These are phyloP conservation scores for Tetrao urogallus DNA, from an alignment of 2,113 vertebrate species.

Conservation along the genomic window DNA sequence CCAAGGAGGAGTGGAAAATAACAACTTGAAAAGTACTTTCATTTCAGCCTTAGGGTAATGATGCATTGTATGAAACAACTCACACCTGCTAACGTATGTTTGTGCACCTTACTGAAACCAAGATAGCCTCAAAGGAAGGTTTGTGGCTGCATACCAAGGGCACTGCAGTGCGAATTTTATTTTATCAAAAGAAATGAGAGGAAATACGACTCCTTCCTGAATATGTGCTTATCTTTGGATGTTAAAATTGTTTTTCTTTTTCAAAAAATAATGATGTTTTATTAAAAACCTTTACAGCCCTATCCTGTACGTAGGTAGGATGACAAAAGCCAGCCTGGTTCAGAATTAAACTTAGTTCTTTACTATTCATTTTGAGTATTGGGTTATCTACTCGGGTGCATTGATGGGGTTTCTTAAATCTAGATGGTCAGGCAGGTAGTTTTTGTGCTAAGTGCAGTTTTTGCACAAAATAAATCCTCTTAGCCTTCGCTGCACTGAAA, in stretches of 20 bases:
- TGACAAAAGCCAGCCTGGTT: background rate
- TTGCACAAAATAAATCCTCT: background rate
- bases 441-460: background rate
- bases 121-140: background rate
- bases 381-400: background rate
- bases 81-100: background rate
- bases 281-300: background rate
- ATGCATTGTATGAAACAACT: background rate
- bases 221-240: background rate
- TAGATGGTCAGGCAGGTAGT: background rate
- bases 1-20: constrained; percentile 35
- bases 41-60: background rate
- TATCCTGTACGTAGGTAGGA: background rate
- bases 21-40: background rate
- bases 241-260: background rate
- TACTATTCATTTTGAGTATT: background rate
- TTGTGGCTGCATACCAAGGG: background rate
- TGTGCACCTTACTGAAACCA: background rate
- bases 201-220: background rate
- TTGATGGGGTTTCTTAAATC: background rate
- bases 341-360: background rate
- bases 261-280: background rate
- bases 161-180: background rate
- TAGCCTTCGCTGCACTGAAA: fast-evolving
- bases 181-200: background rate